phyloP scores from a whole-genome alignment of 30 jellyfish, hydroid and myxozoan genomes.

The Morbakka virulenta region DNA sequence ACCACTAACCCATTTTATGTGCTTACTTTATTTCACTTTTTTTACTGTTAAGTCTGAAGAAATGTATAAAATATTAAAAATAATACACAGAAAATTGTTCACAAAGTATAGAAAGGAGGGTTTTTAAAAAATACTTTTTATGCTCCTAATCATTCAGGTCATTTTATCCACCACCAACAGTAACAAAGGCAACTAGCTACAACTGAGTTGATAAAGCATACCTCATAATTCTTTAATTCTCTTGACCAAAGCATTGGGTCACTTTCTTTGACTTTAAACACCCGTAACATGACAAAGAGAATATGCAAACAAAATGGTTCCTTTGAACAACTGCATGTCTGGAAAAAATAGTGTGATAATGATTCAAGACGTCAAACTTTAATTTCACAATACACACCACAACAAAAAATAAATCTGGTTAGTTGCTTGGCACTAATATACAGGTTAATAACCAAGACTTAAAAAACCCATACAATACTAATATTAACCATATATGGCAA shows the following conservation, averaged over 20 bases:
- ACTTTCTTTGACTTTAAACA: conserved; percentile 85
- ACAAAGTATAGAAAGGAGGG: background rate
- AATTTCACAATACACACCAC: too few relatives aligned
- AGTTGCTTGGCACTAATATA: too few relatives aligned
- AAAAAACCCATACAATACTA: too few relatives aligned
- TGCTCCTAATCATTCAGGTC: background rate
- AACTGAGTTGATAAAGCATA: background rate
- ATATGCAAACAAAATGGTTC: conserved; percentile 92
- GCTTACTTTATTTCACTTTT: too few relatives aligned
- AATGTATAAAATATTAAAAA: too few relatives aligned
- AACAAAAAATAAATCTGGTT: too few relatives aligned
- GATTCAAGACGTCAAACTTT: background rate
- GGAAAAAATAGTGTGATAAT: background rate
- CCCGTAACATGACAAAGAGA: conserved; percentile 92
- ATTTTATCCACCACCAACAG: background rate
- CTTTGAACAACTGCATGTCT: conserved; percentile 96
- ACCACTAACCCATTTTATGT: too few relatives aligned
- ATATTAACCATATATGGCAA: too few relatives aligned
- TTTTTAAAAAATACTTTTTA: background rate
- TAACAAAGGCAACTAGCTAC: background rate
- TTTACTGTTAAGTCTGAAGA: too few relatives aligned
- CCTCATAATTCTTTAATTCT: conserved; percentile 90
- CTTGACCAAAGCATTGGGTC: conserved; percentile 91
- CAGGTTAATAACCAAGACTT: too few relatives aligned
- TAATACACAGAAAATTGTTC: too few relatives aligned